Conservation (phyloP, 2,113 vertebrate genomes). For the Fulica atra region DNA sequence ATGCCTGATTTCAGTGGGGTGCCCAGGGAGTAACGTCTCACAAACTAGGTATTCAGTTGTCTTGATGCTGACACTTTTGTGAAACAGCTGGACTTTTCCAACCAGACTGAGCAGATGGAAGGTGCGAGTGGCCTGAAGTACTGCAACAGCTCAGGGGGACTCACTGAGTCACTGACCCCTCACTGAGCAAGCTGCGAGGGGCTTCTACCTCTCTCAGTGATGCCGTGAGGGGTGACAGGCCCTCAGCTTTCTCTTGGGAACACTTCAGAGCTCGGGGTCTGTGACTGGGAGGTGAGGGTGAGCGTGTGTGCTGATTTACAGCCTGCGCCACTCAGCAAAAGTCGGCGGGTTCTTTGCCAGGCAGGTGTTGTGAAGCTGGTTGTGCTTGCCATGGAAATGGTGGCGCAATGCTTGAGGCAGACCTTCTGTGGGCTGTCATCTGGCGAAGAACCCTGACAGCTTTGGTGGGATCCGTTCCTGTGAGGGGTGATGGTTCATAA, state of each 20-base stretch:
- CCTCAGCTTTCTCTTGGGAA: neutral
- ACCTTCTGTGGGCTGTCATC: neutral
- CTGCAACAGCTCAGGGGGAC: accelerated
- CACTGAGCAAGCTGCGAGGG: neutral
- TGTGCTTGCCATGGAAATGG: neutral
- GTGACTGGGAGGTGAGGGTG: neutral
- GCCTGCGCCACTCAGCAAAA: neutral
- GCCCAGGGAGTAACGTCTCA: neutral
- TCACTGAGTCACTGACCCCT: accelerated
- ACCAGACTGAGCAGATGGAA: neutral
- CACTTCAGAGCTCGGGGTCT: accelerated
- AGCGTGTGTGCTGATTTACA: neutral
- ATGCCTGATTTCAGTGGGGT: neutral
- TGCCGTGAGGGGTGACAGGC: neutral
- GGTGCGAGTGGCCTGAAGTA: neutral
- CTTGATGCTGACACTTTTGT: accelerated
- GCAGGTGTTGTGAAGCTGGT: neutral
- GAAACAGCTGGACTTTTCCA: accelerated
- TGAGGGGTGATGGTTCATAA: neutral
- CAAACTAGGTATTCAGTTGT: neutral
- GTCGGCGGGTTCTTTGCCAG: neutral
- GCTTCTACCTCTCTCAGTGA: neutral
- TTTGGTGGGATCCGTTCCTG: neutral
- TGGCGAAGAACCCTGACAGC: accelerated
- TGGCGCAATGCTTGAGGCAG: neutral